Conservation (phyloP, 2,888 invertebrate species). For the Mycalesis mineus region DNA sequence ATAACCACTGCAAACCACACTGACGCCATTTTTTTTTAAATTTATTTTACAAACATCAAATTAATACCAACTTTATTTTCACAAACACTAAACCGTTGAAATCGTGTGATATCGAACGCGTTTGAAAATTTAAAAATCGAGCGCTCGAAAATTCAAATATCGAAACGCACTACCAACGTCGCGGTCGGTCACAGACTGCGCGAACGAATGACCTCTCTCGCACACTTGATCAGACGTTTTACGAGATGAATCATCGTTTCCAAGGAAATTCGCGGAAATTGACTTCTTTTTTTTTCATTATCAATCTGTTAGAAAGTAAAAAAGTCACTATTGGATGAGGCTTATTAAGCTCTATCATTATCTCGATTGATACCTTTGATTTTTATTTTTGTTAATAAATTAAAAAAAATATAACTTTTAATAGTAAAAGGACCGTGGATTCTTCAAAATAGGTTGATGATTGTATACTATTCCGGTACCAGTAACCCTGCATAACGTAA, state of each 20-base stretch:
- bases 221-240: conserved; percentile 40
- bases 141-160: conserved; percentile 41
- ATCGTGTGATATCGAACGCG: conserved; percentile 17
- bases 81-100: conserved; percentile 18
- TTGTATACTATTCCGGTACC: too few relatives aligned
- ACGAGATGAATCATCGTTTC: conserved; percentile 57
- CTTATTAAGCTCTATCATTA: too few relatives aligned
- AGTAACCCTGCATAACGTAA: too few relatives aligned
- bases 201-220: conserved; percentile 29
- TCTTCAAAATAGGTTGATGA: too few relatives aligned
- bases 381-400: too few relatives aligned
- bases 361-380: too few relatives aligned
- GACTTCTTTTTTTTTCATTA: not conserved
- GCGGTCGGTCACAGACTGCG: conserved; percentile 48
- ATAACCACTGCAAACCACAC: conserved; percentile 53
- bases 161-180: conserved; percentile 39
- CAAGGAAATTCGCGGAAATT: conserved; percentile 59
- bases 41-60: conserved; percentile 30
- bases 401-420: too few relatives aligned
- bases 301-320: not conserved
- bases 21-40: conserved; percentile 44
- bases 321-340: too few relatives aligned
- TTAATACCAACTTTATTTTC: conserved; percentile 9
- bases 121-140: conserved; percentile 23
- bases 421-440: too few relatives aligned